Base-by-base conservation (phyloP, 1,140 invertebrate species). In the Hycleus phaleratus region DNA sequence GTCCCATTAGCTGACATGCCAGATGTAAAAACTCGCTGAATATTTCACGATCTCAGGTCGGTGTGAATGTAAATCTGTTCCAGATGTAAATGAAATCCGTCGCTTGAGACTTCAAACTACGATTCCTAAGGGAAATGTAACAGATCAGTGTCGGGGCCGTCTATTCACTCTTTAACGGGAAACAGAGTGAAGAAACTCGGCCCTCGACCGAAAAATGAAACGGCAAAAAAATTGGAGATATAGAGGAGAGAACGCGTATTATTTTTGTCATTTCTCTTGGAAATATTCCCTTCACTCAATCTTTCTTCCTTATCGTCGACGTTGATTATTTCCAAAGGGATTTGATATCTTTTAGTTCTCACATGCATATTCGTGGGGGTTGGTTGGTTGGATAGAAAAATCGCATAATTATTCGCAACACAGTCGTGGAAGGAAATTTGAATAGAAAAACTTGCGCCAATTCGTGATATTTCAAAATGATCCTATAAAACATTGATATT, bases 81-180 rank as follows among this genome's bases (percentile, higher is more conserved):
- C 51, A 62, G 62, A 68, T 68, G 66, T 68, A 68, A 68, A 68
- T 68, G 66, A 64, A 68, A 68, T 68, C 66, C 66, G 60, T 60
- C 64, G 62, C 61, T 57, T 53, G 63, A 61, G 61, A 66, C 61
- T 64, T 64, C 59, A 61, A 32, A 64, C 59, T 64, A 64, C 59
- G 62, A 64, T 64, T 66, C 66, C 57, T 66, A 60, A 38, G 66
- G 58, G 66, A 62, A 63, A 62, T 61, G 62, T 65, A 58, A 59
- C 44, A 66, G 61, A 66, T 66, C 63, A 66, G 60, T 46, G 61
- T 61, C 63, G 57, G 32, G 32, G 7, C 18, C 18, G 32, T 32
- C 32, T 32, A 32, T 32, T 32, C 32, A 32, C 32, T 32, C 4
- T 32, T 32, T 32, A 32, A 32, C 53, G 54, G 60, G 61, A 58